Evolutionary conservation across 2,888 invertebrate genomes (phyloP).

Genomic region (Ligdia adustata): DNA sequence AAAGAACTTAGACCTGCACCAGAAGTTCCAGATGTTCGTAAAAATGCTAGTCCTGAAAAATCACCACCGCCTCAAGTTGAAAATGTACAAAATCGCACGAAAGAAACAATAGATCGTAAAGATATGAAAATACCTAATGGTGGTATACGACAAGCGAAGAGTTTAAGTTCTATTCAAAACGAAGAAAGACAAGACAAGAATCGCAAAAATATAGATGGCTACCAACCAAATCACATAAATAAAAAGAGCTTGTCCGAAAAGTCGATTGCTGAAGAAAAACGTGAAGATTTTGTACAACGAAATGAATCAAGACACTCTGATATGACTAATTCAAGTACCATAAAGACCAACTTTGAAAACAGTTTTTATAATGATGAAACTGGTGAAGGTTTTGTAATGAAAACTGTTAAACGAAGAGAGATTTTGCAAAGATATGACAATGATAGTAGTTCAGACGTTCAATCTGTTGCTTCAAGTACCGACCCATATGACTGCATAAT

Average conservation of each 20-base stretch:
- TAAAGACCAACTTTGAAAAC: slow-evolving; percentile 84
- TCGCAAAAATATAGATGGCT: slow-evolving; percentile 55
- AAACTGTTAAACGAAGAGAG: slow-evolving; percentile 89
- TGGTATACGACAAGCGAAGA: slow-evolving; percentile 77
- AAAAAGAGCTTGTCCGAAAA: slow-evolving; percentile 77
- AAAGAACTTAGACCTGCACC: slow-evolving; percentile 74
- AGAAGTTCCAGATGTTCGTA: slow-evolving; percentile 65
- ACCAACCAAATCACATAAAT: slow-evolving; percentile 64
- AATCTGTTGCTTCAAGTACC: slow-evolving; percentile 87
- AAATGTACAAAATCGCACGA: slow-evolving; percentile 57
- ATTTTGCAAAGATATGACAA: slow-evolving; percentile 89
- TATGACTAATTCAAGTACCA: slow-evolving; percentile 78
- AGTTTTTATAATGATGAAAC: slow-evolving; percentile 87
- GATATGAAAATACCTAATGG: slow-evolving; percentile 70
- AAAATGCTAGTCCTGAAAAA: slow-evolving; percentile 59
- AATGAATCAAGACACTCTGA: slow-evolving; percentile 78
- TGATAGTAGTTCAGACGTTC: slow-evolving; percentile 86
- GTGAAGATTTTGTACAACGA: slow-evolving; percentile 66
- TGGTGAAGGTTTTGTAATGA: slow-evolving; percentile 87
- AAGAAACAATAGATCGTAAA: slow-evolving; percentile 78
- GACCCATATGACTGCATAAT: slow-evolving; percentile 93
- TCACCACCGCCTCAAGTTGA: slow-evolving; percentile 55
- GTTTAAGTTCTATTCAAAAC: slow-evolving; percentile 75
- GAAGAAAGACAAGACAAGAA: slow-evolving; percentile 65
- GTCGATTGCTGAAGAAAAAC: slow-evolving; percentile 71